Conservation (phyloP, 2,888 invertebrate genomes). For the Habroteleia sp. region DNA sequence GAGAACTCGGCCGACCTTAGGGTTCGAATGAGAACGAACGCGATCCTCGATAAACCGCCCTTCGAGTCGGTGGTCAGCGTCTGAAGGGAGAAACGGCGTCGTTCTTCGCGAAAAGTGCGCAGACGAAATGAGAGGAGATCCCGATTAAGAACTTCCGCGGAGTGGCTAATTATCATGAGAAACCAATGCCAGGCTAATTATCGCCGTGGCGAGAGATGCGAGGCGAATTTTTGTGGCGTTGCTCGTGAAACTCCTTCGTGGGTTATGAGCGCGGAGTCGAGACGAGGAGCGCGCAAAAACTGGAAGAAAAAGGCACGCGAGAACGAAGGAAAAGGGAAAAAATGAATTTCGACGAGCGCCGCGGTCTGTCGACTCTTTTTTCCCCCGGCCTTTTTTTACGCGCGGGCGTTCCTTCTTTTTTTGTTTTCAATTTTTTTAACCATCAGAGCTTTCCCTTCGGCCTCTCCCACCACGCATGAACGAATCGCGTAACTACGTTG, state of each 20-base stretch:
- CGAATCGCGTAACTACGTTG: constrained; percentile 65
- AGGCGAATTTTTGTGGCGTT: constrained; percentile 65
- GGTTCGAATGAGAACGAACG: constrained; percentile 60
- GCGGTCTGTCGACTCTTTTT: constrained; percentile 56
- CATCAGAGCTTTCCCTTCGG: constrained; percentile 61
- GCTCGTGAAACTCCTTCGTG: constrained; percentile 62
- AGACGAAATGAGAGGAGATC: constrained; percentile 58
- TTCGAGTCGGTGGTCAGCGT: constrained; percentile 61
- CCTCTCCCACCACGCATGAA: constrained; percentile 65
- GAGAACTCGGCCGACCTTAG: constrained; percentile 59
- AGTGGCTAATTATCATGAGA: constrained; percentile 70
- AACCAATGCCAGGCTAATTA: constrained; percentile 69
- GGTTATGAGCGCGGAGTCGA: constrained; percentile 54
- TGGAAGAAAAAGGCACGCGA: constrained; percentile 55
- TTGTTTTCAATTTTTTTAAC: constrained; percentile 36
- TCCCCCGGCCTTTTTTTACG: not conserved
- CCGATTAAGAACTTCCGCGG: constrained; percentile 67
- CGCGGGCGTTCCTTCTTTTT: constrained; percentile 9
- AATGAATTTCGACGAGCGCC: constrained; percentile 60
- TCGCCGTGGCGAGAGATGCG: constrained; percentile 63
- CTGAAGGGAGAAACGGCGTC: constrained; percentile 57
- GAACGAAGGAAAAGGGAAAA: constrained; percentile 51
- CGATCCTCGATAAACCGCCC: constrained; percentile 64
- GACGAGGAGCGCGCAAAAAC: constrained; percentile 60
- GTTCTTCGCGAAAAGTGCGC: constrained; percentile 55